Base-by-base conservation (phyloP, 2,113 vertebrate species). In the Crotalus helleri region DNA sequence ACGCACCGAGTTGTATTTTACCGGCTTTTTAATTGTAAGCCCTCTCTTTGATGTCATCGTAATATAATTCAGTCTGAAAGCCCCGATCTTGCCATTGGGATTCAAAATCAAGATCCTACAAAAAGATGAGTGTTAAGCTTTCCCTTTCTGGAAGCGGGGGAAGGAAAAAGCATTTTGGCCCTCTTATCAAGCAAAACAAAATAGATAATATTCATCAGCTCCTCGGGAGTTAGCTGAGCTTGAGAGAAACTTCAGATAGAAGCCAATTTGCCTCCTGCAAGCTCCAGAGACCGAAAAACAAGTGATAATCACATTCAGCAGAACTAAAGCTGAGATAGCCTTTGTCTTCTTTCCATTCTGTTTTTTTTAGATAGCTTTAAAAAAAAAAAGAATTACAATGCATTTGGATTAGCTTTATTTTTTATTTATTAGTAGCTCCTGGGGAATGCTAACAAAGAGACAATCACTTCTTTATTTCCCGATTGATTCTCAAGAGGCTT, bases 101-200 rank as follows among this genome's bases (percentile, higher is more conserved):
- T 81, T 81, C 64, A 74, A 39, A 81, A 39, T 81, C 19, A 39
- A 21, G 33, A 81, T 39, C 33, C 33, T 81, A 81, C 6, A 39
- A 21, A 81, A 44, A 81, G 74, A 4, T 19, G 33, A 0, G 1
- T 21, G 39, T 81, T 3, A 21, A 44, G 17, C 0, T 19, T 39
- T 8, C n/a, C n/a, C n/a, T 74, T 39, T 74, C 0, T 39, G n/a
- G 33, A 74, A 1, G n/a, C 0, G 2, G 15, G n/a, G 69, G 69
- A 19, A 19, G n/a, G 19, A 19, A 74, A 74, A 74, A 15, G 69
- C n/a, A 39, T 74, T 74, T 74, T 74, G n/a, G 5, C 7, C 5
- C 15, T 19, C 15, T 74, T 74, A 33, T 74, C 69, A 74, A 39
- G n/a, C 19, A 74, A 74, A 74, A 58, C 15, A 7, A 39, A 17